Evolutionary conservation across 1,140 invertebrate species (phyloP), one percentile per base, ranked within the genome.

Genomic region (Marisa cornuarietis): DNA sequence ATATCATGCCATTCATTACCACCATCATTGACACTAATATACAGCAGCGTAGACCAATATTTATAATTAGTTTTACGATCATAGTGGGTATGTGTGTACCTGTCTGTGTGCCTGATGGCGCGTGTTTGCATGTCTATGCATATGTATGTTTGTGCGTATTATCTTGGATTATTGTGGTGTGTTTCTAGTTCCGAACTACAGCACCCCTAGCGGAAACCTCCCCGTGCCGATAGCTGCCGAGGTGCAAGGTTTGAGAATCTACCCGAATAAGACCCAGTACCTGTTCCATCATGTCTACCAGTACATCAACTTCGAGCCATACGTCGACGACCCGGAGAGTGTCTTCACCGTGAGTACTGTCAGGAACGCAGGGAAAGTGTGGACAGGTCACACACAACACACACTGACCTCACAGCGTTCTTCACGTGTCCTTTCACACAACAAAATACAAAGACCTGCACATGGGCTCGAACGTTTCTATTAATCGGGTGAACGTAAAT

Each of bases 221-320:
- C 65, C 54, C 51, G 65, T 78, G 22, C 76, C 76, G 4, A 7
- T 78, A 51, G 31, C 63, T n/a, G 76, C 76, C 2, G 76, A 69
- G 26, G 66, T 58, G 16, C 51, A 54, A 9, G 76, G 76, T 26
- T 3, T 52, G 31, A 71, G n/a, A 20, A 1, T 0, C 5, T 71
- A 52, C 8, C 20, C 52, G 11, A 78, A 78, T n/a, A 65, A 54
- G 26, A 71, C 68, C 14, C 10, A 5, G 1, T 61, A 24, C 31
- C 20, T 22, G 9, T 68, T 68, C 66, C 66, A 68, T 9, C 66
- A 68, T 9, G 22, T 68, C 3, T 68, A 68, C 31, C n/a, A 68
- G n/a, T 68, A 68, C 31, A 68, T 68, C n/a, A 42, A 68, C 31
- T 68, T 68, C 22, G 31, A 42, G 31, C n/a, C 66, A 5, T 68